Evolutionary conservation across 2,888 invertebrate species (phyloP).

Genomic region (Polylopha cassiicola): DNA sequence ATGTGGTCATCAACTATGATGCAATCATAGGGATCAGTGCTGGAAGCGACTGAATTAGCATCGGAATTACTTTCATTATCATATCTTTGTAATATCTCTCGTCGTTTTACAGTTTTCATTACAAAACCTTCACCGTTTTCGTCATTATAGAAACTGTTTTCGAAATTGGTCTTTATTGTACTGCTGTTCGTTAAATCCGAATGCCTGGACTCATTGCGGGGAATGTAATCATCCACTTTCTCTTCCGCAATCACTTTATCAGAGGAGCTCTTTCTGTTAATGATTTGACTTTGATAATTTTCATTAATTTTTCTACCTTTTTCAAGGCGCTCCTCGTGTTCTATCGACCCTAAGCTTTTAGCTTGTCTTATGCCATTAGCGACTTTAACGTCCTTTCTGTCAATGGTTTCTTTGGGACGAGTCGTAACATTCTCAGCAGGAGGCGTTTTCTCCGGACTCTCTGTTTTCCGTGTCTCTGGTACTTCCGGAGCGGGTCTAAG

Average conservation of each 20-base stretch:
- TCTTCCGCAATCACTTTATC: slow-evolving; percentile 67
- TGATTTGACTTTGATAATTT: slow-evolving; percentile 47
- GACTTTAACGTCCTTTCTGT: slow-evolving; percentile 63
- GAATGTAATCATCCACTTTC: slow-evolving; percentile 59
- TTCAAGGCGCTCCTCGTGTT: slow-evolving; percentile 58
- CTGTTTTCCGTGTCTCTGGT: slow-evolving; percentile 51
- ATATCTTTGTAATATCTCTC: slow-evolving; percentile 84
- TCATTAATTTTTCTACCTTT: slow-evolving; percentile 46
- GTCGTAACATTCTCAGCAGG: slow-evolving; percentile 44
- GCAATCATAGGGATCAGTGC: slow-evolving; percentile 86
- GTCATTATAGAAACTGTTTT: slow-evolving; percentile 82
- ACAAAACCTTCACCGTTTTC: slow-evolving; percentile 81
- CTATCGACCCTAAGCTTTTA: slow-evolving; percentile 68
- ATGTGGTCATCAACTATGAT: slow-evolving; percentile 90
- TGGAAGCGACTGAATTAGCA: slow-evolving; percentile 80
- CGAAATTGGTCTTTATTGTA: slow-evolving; percentile 74
- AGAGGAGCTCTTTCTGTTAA: slow-evolving; percentile 64
- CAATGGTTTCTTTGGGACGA: slow-evolving; percentile 65
- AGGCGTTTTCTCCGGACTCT: slow-evolving; percentile 45
- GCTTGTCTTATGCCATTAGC: slow-evolving; percentile 67
- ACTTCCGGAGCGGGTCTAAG: slow-evolving; percentile 62
- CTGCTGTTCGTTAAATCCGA: slow-evolving; percentile 70
- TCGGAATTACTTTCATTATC: slow-evolving; percentile 81
- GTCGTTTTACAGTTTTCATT: slow-evolving; percentile 84
- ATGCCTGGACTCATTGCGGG: slow-evolving; percentile 67